Evolutionary conservation across 35 echinoderm and acorn worm genomes (phyloP), one percentile per base, ranked within the genome.

Genomic region (Diadema setosum): DNA sequence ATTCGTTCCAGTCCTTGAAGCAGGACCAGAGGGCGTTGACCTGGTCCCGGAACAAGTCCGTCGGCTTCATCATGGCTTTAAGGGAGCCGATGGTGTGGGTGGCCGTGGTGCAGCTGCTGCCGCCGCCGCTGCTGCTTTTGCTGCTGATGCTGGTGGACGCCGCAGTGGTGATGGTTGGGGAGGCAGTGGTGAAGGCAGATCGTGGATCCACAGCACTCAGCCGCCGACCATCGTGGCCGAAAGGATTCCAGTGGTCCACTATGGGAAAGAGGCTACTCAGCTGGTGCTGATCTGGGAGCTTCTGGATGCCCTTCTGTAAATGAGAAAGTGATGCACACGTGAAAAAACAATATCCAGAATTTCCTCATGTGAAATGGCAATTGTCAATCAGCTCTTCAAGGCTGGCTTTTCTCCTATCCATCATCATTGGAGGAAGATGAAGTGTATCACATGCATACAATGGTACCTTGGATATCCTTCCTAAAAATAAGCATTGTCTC

Each of bases 1-100:
- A 99, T 20, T 99, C 93, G 42, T 90, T 94, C 96, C 96, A 99
- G 21, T 99, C 96, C 70, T 95, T 99, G 87, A 99, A 99, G 85
- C 93, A 92, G 42, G 82, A 80, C 33, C 89, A 89, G 9, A 99
- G 86, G 27, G 81, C 74, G 43, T 88, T 91, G 1, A 99, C 93
- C 70, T 99, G 96, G 69, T 99, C 96, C 11, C 96, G 67, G 64
- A 99, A 99, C 16, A 80, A 55, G 83, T 92, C 88, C 48, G 93
- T 88, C 15, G 87, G 93, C 73, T 99, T 99, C 89, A 94, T 94
- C 48, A 90, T 88, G 20, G 87, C 90, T 67, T 99, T 99, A 85
- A 94, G 91, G 37, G 58, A 86, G 75, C 50, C 80, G 40, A 5
- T 78, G 17, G 40, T 34, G 20, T 30, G 35, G 67, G 67, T 30